Evolutionary conservation across 2,113 vertebrate genomes (phyloP).

Genomic region (Columbina picui): DNA sequence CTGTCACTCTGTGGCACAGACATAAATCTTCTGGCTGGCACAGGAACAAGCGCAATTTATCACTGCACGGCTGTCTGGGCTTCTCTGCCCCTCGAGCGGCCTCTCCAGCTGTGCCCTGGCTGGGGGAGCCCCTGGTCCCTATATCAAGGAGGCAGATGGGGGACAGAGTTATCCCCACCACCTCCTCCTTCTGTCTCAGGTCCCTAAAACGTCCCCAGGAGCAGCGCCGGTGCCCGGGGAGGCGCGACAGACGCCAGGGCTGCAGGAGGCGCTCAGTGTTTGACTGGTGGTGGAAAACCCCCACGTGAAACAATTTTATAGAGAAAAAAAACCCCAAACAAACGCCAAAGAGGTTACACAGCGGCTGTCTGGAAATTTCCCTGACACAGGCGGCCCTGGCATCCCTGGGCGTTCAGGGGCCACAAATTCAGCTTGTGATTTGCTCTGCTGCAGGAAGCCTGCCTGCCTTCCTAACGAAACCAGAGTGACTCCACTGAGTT

Average conservation of each 20-base stretch:
- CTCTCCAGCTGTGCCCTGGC: neutral
- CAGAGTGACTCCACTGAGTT: neutral
- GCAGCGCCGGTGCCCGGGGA: neutral
- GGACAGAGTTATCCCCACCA: neutral
- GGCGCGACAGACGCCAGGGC: neutral
- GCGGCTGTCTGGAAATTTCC: too few relatives aligned
- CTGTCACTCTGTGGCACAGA: neutral
- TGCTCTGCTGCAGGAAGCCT: neutral
- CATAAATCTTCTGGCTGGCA: neutral
- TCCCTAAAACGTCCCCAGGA: neutral
- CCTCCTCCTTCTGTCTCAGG: neutral
- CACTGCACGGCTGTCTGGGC: accelerated
- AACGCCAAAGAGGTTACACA: too few relatives aligned
- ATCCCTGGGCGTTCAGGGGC: neutral
- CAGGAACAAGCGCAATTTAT: neutral
- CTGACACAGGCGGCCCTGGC: neutral
- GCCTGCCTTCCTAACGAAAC: neutral
- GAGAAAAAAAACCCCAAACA: too few relatives aligned
- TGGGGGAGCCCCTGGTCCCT: neutral
- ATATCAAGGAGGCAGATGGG: neutral
- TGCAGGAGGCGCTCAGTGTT: neutral
- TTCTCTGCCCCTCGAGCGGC: neutral
- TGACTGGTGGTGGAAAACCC: neutral
- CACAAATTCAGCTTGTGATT: neutral
- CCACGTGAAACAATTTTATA: too few relatives aligned